Evolutionary conservation across 2,113 vertebrate species (phyloP), one percentile per base, ranked within the genome.

Genomic region (Sturnus vulgaris): DNA sequence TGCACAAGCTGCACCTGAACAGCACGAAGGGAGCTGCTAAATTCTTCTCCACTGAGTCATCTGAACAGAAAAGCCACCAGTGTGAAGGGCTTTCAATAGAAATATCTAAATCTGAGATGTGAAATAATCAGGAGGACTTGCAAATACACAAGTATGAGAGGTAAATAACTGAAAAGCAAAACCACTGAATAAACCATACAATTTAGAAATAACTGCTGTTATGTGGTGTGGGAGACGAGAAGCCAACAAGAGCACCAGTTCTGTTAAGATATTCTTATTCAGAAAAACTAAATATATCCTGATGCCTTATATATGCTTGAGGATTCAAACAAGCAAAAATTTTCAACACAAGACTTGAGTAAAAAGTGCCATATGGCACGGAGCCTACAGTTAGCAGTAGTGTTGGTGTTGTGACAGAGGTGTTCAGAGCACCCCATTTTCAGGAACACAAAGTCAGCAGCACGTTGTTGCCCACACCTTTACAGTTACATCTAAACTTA

Each of bases 21-120:
- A 53, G 2, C 0, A 0, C 5, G 10, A 64, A 57, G n/a, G 20
- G 39, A 79, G 65, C 3, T 66, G 15, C 47, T 68, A 46, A 88
- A 61, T 84, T 65, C 15, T 42, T 35, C 8, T 39, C 35, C 53
- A 61, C 18, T 3, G 12, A 85, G 37, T 57, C 27, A 70, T 28
- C 59, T 30, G 57, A 82, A 61, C 22, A 73, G 42, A 73, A 83
- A 55, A 86, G 9, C 9, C 19, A 44, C 28, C 27, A 42, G 6
- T 19, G 25, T 44, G n/a, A 95, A 65, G 25, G 20, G 9, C 9
- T 82, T 95, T 49, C 37, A 77, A 18, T 17, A 5, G 24, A 77
- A 83, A 64, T 37, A 81, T 2, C 63, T 39, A 56, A 39, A 68
- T 57, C 8, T 61, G 39, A 90, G 27, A n/a, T 15, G 37, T 2